Percentiles rank a stretch among this genome's conserved stretches.
phyloP scores from a whole-genome alignment of 2,888 invertebrate genomes.

The Chrysotoxum bicinctum region DNA sequence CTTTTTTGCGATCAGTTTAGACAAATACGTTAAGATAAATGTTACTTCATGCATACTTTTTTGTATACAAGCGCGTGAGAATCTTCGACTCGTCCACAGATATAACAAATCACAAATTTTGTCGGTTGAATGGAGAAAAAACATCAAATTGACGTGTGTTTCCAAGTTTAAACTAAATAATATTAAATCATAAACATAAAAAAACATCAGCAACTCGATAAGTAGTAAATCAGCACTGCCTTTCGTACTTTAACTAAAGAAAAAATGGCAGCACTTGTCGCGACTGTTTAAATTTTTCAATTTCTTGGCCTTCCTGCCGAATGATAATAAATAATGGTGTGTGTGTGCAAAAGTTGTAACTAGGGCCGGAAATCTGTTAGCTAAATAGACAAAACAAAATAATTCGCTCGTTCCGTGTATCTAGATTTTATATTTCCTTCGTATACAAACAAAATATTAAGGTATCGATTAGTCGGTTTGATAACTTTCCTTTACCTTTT shows the following conservation, averaged over 20 bases:
- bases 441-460: not conserved
- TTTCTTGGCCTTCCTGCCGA: not conserved
- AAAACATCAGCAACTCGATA: not conserved
- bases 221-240: not conserved
- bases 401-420: not conserved
- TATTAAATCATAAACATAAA: no score
- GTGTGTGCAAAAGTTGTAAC: not conserved
- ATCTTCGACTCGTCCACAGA: no score
- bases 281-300: constrained; percentile 25
- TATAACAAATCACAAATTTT: no score
- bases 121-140: no score
- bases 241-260: not conserved
- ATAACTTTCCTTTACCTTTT: not conserved
- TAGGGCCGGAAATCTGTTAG: constrained; percentile 15
- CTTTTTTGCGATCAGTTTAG: no score
- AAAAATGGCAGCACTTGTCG: constrained; percentile 23
- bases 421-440: not conserved
- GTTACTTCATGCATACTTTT: no score
- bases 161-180: no score
- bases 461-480: not conserved
- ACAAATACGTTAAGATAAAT: no score
- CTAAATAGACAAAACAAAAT: constrained; percentile 22
- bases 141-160: no score
- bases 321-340: constrained; percentile 33
- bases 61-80: no score